Evolutionary conservation across 2,113 vertebrate genomes (phyloP), one percentile per base, ranked within the genome.

Genomic region (Passerina amoena): DNA sequence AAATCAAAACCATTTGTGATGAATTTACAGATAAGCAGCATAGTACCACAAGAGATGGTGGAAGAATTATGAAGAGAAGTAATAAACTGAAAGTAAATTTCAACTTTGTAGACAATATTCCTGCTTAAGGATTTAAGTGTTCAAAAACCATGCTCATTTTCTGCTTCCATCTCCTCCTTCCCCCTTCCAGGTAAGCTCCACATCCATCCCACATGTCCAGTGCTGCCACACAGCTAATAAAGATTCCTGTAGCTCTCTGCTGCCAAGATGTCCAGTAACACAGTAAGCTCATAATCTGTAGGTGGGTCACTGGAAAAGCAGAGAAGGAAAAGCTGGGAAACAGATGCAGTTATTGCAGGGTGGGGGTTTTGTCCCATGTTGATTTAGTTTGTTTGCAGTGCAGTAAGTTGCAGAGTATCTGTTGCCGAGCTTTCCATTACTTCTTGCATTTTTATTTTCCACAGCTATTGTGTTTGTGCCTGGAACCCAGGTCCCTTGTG

Each of bases 111-210:
- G 77, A 37, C n/a, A 53, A 19, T 71, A 30, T 48, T 91, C 23
- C 20, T 75, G 13, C 60, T 84, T 45, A 82, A 64, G 31, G 12
- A 76, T 88, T 84, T 65, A 76, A 68, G 12, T 27, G 19, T 66
- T 93, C 30, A 70, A 48, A 85, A 88, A 12, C 35, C 35, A 47
- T 31, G 30, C 20, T 86, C 8, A 54, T 91, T 45, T 84, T 75
- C 72, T 86, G 48, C 42, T 89, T 92, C 28, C n/a, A 14, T 81
- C 30, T 88, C 53, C 19, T 76, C 23, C 60, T 88, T 81, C n/a
- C 3, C 10, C 25, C 27, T 51, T 97, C 77, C 87, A 97, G 97
- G 65, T 72, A 53, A 91, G 64, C 59, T 64, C 90, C 85, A 42
- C 1, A 0, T 82, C 68, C 50, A 22, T 28, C 33, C 78, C 69